Percentiles rank a stretch among this genome's conserved stretches.
Evolutionary conservation across 2,113 vertebrate species (phyloP).

Genomic region (Ceratotherium simum): DNA sequence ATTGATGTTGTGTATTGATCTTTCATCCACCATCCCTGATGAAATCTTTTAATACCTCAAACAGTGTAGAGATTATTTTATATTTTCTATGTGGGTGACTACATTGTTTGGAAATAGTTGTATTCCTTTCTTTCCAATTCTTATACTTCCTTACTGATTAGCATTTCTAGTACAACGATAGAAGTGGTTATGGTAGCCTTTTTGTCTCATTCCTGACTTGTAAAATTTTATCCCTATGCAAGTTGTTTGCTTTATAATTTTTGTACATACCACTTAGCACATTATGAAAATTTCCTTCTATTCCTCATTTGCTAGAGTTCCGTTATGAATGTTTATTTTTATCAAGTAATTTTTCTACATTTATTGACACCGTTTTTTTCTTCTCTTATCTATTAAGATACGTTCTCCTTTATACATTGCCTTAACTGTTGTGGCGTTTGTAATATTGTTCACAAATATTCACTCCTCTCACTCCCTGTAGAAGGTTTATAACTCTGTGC

Average conservation of each 20-base stretch:
- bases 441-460: neutral
- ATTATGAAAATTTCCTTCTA: neutral
- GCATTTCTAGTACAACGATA: neutral
- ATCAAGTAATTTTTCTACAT: neutral
- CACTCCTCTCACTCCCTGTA: neutral
- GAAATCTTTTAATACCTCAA: neutral
- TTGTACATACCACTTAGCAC: neutral
- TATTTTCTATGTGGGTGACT: neutral
- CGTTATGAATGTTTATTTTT: neutral
- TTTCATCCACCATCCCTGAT: neutral
- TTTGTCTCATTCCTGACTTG: neutral
- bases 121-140: neutral
- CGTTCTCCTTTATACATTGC: neutral
- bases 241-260: neutral
- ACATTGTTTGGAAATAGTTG: neutral
- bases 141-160: neutral
- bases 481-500: neutral
- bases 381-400: neutral
- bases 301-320: neutral
- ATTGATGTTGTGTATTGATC: neutral
- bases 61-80: neutral
- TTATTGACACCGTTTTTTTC: neutral
- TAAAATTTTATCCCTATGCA: neutral
- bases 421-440: neutral
- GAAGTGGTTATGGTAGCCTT: neutral